phyloP scores from a whole-genome alignment of 1,140 invertebrate genomes.

The Hyposmocoma kahamanoa region DNA sequence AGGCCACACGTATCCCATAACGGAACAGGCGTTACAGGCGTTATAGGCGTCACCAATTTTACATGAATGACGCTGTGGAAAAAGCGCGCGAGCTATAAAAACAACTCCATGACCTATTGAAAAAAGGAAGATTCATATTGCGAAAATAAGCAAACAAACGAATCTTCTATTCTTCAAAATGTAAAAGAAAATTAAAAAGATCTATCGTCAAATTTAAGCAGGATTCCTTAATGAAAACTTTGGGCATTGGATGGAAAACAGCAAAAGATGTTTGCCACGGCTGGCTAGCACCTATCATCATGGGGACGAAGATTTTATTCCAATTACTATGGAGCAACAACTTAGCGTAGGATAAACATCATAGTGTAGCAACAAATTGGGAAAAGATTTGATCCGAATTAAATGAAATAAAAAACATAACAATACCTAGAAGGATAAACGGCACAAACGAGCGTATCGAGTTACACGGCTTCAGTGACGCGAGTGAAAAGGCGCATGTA shows the following conservation, averaged over 20 bases:
- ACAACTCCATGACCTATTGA: background rate
- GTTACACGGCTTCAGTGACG: conserved; percentile 24
- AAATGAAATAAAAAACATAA: background rate
- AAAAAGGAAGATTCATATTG: background rate
- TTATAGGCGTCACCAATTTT: no score
- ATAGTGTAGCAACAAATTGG: conserved; percentile 8
- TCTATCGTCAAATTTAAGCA: conserved; percentile 8
- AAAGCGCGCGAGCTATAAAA: background rate
- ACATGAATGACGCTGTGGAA: background rate
- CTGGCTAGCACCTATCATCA: conserved; percentile 29
- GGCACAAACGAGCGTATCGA: conserved; percentile 5
- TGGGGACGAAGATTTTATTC: conserved; percentile 22
- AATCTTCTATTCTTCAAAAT: background rate
- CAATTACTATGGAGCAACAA: conserved; percentile 20
- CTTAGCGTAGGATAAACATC: conserved; percentile 21
- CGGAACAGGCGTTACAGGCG: background rate
- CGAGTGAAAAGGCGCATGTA: conserved; percentile 17
- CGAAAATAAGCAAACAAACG: background rate
- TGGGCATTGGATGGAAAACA: conserved; percentile 23
- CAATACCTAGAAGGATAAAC: conserved; percentile 2
- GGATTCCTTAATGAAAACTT: conserved; percentile 13
- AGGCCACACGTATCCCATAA: background rate
- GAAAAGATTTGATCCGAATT: conserved; percentile 2
- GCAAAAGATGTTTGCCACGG: conserved; percentile 22
- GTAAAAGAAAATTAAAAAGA: background rate